A percentile compares a stretch with the other conserved stretches of the same genome.
These are phyloP conservation scores for Ctenopoma multispine DNA, from an alignment of 2,797 vertebrate species.

Conservation along the genomic window DNA sequence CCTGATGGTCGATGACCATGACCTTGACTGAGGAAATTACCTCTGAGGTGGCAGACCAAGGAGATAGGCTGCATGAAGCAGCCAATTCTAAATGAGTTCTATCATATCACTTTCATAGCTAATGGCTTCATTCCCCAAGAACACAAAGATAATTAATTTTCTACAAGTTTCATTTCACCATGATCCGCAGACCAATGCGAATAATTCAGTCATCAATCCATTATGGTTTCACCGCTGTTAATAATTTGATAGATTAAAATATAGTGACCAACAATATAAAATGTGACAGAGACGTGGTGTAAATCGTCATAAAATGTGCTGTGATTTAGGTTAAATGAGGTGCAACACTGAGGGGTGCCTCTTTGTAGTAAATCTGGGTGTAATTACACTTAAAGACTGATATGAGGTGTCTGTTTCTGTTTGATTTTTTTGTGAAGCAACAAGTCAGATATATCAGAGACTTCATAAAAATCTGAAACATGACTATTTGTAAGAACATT, in stretches of 20 bases:
- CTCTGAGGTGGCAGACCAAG: slow-evolving; percentile 57
- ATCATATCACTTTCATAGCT: slow-evolving; percentile 55
- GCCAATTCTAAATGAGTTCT: slow-evolving; percentile 67
- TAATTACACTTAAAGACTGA: not conserved
- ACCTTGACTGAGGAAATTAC: slow-evolving; percentile 73
- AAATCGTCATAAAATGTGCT: not conserved
- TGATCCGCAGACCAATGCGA: slow-evolving; percentile 6
- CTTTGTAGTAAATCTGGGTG: too few species aligned
- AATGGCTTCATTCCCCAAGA: slow-evolving; percentile 50
- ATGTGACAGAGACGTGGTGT: not conserved
- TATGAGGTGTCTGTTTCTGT: not conserved
- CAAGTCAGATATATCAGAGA: not conserved
- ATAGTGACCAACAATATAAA: not conserved
- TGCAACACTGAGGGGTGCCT: not conserved
- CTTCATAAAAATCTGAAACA: not conserved
- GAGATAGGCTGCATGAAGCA: slow-evolving; percentile 60
- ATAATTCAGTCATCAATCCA: slow-evolving; percentile 5
- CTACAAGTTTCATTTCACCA: slow-evolving; percentile 33
- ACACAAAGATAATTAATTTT: slow-evolving; percentile 54
- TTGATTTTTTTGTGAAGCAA: not conserved
- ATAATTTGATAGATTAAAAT: slow-evolving; percentile 13
- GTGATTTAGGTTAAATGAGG: not conserved
- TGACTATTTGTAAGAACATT: not conserved
- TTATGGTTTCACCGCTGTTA: not conserved
- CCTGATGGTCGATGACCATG: slow-evolving; percentile 71